A percentile compares a stretch with the other conserved stretches of the same genome.
These are phyloP conservation scores for Malachius bipustulatus DNA, from an alignment of 2,888 invertebrate genomes.

Conservation along the genomic window DNA sequence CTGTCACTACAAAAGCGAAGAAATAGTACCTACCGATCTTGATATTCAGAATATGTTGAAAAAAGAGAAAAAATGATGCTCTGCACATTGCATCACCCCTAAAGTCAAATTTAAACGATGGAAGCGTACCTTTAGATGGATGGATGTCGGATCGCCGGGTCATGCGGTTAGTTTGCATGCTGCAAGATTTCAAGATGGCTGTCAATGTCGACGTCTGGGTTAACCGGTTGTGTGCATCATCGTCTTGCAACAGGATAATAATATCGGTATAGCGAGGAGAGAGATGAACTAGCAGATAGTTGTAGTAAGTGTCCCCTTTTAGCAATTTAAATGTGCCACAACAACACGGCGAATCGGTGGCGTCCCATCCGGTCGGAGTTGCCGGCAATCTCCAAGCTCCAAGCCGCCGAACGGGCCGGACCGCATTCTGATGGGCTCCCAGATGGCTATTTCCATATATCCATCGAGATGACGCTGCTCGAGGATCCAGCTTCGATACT, in stretches of 20 bases:
- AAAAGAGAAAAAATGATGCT: no score
- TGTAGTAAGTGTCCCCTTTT: conserved; percentile 39
- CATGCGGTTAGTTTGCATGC: conserved; percentile 29
- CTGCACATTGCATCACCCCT: no score
- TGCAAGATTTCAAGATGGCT: conserved; percentile 32
- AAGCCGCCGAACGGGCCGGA: conserved; percentile 25
- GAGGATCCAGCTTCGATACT: conserved; percentile 4
- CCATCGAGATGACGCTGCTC: no score
- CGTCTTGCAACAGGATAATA: conserved; percentile 38
- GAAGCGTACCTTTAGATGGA: no score
- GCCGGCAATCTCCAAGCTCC: conserved; percentile 29
- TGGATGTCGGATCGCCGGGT: no score
- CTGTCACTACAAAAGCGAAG: no score
- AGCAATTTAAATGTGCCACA: conserved; percentile 40
- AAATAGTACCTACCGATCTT: no score
- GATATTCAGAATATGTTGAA: no score
- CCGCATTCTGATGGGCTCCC: conserved; percentile 27
- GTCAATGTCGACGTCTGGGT: conserved; percentile 28
- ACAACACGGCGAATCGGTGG: conserved; percentile 38
- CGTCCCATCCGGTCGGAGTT: conserved; percentile 22
- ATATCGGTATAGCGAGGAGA: conserved; percentile 33
- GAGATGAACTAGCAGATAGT: conserved; percentile 34
- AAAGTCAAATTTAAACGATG: no score
- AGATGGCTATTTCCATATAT: conserved; percentile 33
- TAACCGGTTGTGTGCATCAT: conserved; percentile 39